These are phyloP conservation scores for Aphaenogaster ashmeadi DNA, from an alignment of 1,140 invertebrate genomes.

Conservation along the genomic window DNA sequence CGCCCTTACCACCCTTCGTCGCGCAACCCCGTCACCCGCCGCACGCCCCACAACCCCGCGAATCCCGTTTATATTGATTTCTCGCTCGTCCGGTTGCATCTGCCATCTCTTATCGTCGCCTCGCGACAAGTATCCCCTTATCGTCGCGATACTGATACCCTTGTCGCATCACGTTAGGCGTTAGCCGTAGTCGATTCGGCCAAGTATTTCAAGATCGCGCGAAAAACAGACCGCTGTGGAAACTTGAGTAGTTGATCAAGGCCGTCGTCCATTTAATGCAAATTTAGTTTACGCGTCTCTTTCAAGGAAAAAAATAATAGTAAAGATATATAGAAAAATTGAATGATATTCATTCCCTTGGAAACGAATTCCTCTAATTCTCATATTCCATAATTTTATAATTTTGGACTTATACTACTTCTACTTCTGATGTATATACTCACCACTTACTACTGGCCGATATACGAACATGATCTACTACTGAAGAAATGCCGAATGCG, in stretches of 20 bases:
- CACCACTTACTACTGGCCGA: background rate
- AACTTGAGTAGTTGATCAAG: background rate
- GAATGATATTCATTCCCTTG: background rate
- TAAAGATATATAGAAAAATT: background rate
- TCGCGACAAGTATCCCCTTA: constrained; percentile 50
- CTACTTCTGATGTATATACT: background rate
- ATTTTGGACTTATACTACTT: background rate
- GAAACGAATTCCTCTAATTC: background rate
- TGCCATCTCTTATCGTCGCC: constrained; percentile 80
- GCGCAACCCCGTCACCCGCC: constrained; percentile 78
- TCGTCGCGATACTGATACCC: background rate
- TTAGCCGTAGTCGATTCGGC: background rate
- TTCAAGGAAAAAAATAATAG: background rate
- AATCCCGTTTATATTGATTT: constrained; percentile 71
- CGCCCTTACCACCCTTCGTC: constrained; percentile 75
- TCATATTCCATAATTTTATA: background rate
- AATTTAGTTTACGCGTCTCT: background rate
- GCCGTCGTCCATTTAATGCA: background rate
- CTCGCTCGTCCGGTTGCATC: constrained; percentile 66
- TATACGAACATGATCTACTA: background rate
- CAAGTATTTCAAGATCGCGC: background rate
- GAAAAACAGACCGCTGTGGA: background rate
- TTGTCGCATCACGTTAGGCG: background rate
- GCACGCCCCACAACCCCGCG: background rate
- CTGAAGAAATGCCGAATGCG: constrained; percentile 7